A percentile compares a stretch with the other conserved stretches of the same genome.
Evolutionary conservation across 1,140 invertebrate species (phyloP).

Genomic region (Drosophila athabasca): DNA sequence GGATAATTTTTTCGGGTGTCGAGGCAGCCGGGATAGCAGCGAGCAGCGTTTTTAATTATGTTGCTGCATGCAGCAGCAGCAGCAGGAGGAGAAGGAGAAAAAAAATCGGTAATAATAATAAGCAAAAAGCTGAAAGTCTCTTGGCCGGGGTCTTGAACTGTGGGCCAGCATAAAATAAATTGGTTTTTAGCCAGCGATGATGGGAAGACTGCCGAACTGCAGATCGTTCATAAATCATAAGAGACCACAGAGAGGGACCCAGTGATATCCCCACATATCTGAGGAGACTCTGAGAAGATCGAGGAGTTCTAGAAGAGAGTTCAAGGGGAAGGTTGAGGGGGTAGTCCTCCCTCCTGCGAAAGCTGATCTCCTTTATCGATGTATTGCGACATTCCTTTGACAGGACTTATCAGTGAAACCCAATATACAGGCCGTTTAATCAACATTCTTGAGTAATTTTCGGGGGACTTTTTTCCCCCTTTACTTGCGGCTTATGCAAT

Average conservation of each 20-base stretch:
- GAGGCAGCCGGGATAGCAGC: constrained; percentile 16
- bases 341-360: constrained; percentile 2
- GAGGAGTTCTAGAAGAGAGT: constrained; percentile 25
- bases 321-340: background rate
- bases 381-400: constrained; percentile 26
- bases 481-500: too few relatives aligned
- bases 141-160: constrained; percentile 39
- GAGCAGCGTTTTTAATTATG: constrained; percentile 75
- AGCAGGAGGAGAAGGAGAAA: constrained; percentile 6
- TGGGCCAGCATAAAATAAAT: constrained; percentile 56
- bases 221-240: constrained; percentile 37
- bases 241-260: background rate
- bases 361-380: constrained; percentile 44
- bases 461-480: too few relatives aligned
- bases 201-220: constrained; percentile 18
- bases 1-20: constrained; percentile 40
- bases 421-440: constrained; percentile 48
- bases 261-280: too few relatives aligned
- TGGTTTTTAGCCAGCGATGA: constrained; percentile 40
- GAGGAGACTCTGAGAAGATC: too few relatives aligned
- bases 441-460: constrained; percentile 45
- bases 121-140: constrained; percentile 31
- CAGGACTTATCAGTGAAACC: constrained; percentile 46
- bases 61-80: constrained; percentile 39
- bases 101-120: constrained; percentile 32